Percentiles rank a stretch among this genome's conserved stretches.
These are phyloP conservation scores for Drosophila paramelanica DNA, from an alignment of 2,888 invertebrate species.

Conservation along the genomic window DNA sequence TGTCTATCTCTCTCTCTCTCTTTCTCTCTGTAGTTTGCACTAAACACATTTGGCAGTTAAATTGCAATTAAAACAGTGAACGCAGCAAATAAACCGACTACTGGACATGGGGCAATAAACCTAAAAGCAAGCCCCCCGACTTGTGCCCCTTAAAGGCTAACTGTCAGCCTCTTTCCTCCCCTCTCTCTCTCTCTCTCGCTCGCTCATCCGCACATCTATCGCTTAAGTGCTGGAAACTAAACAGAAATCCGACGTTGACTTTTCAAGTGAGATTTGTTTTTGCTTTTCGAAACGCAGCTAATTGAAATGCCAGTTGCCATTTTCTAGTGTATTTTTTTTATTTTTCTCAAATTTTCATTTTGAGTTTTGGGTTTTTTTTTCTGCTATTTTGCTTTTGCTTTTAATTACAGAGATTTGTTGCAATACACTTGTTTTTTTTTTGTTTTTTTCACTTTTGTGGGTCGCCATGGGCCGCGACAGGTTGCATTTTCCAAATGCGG, in stretches of 20 bases:
- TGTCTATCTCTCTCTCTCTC: not conserved
- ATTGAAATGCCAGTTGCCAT: slow-evolving; percentile 77
- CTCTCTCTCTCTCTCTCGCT: not conserved
- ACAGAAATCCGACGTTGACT: slow-evolving; percentile 49
- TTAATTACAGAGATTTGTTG: slow-evolving; percentile 71
- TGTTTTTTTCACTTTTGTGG: slow-evolving; percentile 56
- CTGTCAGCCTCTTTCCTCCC: not conserved
- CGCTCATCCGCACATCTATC: not conserved
- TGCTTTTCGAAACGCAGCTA: slow-evolving; percentile 59
- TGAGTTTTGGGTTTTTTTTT: slow-evolving; percentile 4
- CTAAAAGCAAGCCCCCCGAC: not conserved
- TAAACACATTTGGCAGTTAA: slow-evolving; percentile 50
- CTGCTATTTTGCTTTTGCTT: slow-evolving; percentile 26
- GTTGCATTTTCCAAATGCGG: slow-evolving; percentile 68
- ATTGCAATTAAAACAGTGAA: slow-evolving; percentile 57
- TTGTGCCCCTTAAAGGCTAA: slow-evolving; percentile 18
- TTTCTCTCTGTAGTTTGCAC: slow-evolving; percentile 13
- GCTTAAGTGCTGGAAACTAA: slow-evolving; percentile 40
- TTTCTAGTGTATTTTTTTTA: slow-evolving; percentile 19
- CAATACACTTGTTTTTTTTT: slow-evolving; percentile 57
- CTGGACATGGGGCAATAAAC: slow-evolving; percentile 39
- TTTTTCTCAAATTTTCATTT: slow-evolving; percentile 25
- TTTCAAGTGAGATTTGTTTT: slow-evolving; percentile 58
- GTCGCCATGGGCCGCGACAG: slow-evolving; percentile 77
- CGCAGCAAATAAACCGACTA: slow-evolving; percentile 30